phyloP scores from a whole-genome alignment of 2,113 vertebrate genomes.

The Melozone crissalis region DNA sequence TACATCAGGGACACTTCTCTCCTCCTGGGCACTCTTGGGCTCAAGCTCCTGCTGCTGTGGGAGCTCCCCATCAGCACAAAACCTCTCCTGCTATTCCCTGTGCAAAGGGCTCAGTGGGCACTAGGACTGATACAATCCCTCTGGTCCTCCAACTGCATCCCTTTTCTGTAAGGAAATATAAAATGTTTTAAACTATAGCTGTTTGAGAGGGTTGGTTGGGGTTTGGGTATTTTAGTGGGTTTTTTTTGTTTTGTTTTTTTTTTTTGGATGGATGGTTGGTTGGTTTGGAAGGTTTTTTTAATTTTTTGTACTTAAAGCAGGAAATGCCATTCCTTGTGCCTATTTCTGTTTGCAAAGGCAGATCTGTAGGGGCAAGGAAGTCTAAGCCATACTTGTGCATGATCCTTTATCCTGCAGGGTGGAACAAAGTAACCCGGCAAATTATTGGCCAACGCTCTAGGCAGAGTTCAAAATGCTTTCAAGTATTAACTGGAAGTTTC shows the following conservation, averaged over 20 bases:
- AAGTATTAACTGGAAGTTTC: conserved; percentile 30
- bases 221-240: background rate
- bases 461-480: background rate
- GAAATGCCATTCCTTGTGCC: background rate
- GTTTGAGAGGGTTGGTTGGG: background rate
- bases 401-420: background rate
- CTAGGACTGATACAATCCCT: background rate
- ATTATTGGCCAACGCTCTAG: background rate
- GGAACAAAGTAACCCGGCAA: conserved; percentile 2
- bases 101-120: accelerated
- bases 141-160: background rate
- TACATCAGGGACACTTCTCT: background rate
- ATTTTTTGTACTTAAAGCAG: background rate
- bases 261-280: background rate
- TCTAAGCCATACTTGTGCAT: background rate
- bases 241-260: background rate
- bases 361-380: background rate
- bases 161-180: background rate
- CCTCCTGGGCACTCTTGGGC: background rate
- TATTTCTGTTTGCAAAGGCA: background rate
- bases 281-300: background rate
- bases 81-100: background rate
- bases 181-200: background rate
- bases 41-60: background rate
- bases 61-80: background rate